Conservation (phyloP, 92 coral and sea anemone species). For the Parazoanthus darwini region DNA sequence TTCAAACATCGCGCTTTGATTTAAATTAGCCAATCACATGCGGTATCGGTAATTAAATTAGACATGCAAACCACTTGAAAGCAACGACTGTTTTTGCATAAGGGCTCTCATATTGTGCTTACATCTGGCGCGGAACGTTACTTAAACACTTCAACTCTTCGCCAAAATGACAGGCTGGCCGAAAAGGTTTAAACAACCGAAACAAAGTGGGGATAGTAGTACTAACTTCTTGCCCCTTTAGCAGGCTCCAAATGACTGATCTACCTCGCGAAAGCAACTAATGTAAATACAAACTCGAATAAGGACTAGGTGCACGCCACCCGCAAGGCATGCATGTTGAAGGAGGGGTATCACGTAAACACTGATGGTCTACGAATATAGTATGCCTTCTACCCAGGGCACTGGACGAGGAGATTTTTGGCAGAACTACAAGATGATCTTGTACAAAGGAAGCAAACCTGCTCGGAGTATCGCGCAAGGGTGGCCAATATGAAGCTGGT, state of each 20-base stretch:
- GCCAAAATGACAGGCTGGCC: no score
- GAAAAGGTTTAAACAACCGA: no score
- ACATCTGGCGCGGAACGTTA: not conserved
- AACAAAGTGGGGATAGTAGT: no score
- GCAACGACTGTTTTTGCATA: not conserved
- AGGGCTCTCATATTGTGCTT: not conserved
- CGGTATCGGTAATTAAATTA: not conserved
- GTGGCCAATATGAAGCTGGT: slow-evolving; percentile 22
- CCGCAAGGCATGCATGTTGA: no score
- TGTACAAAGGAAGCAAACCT: not conserved
- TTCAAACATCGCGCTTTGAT: not conserved
- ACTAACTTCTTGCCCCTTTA: no score
- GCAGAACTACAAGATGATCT: not conserved
- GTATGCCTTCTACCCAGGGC: slow-evolving; percentile 10
- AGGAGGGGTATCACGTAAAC: no score
- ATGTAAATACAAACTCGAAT: no score
- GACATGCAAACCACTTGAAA: not conserved
- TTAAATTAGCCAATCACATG: not conserved
- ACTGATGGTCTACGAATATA: no score
- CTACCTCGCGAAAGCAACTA: no score
- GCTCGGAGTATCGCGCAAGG: not conserved
- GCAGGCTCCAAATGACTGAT: no score
- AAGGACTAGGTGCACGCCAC: no score
- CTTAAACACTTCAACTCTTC: not conserved
- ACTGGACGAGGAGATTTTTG: slow-evolving; percentile 14